phyloP scores from a whole-genome alignment of 2,888 invertebrate genomes.

The Polyommatus iphigenia region DNA sequence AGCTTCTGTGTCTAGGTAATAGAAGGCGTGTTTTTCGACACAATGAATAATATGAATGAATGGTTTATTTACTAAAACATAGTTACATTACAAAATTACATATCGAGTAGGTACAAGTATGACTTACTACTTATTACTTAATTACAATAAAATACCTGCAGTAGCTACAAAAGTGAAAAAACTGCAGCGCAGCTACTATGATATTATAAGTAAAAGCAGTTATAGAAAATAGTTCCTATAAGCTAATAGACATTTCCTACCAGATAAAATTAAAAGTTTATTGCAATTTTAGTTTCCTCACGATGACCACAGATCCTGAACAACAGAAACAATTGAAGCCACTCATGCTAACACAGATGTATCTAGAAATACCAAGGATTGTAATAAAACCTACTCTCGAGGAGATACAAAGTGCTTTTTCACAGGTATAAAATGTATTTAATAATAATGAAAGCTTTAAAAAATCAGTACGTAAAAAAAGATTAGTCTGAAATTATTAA shows the following conservation, averaged over 20 bases:
- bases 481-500: background rate
- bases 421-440: constrained; percentile 63
- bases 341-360: constrained; percentile 82
- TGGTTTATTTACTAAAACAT: too few species aligned
- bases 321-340: constrained; percentile 75
- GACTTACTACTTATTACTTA: too few species aligned
- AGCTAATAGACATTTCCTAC: background rate
- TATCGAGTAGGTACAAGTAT: too few species aligned
- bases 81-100: too few species aligned
- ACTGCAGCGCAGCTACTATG: too few species aligned
- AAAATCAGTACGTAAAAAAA: background rate
- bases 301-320: constrained; percentile 71
- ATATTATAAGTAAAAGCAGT: too few species aligned
- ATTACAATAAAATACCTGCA: too few species aligned
- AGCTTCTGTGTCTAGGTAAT: constrained; percentile 70
- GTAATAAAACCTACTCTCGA: constrained; percentile 83
- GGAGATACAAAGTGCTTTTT: constrained; percentile 85
- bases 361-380: constrained; percentile 83
- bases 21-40: too few species aligned
- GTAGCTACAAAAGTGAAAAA: too few species aligned
- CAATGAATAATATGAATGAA: too few species aligned
- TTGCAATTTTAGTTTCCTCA: constrained; percentile 61
- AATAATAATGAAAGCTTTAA: too few species aligned
- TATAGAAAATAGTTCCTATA: background rate
- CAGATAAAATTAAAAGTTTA: background rate